Base-by-base conservation (phyloP, 2,888 invertebrate species). In the Disparrhopalites patrizii region DNA sequence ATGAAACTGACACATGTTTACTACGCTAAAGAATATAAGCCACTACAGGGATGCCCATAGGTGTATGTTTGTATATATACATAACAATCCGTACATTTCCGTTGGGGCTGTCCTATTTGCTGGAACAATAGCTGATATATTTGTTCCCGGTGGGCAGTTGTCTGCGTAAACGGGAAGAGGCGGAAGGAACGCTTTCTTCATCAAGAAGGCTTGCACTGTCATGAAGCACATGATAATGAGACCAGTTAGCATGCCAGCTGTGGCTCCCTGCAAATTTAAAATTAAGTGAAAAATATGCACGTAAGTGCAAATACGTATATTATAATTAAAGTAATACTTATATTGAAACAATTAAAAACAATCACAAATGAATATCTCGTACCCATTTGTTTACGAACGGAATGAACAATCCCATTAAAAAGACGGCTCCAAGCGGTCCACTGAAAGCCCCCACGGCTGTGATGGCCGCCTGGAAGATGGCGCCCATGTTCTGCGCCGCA, bases 321-420 rank as follows among this genome's bases (percentile, higher is more conserved):
- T n/a, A n/a, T n/a, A n/a, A n/a, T n/a, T n/a, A n/a, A n/a, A n/a
- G n/a, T n/a, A n/a, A n/a, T n/a, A n/a, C n/a, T n/a, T n/a, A n/a
- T n/a, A n/a, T n/a, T n/a, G n/a, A n/a, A n/a, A n/a, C n/a, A n/a
- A n/a, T n/a, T n/a, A n/a, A n/a, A n/a, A n/a, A n/a, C n/a, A n/a
- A n/a, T 36, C 36, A 13, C 36, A 36, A 36, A 36, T 36, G 23
- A 27, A 15, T 5, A 2, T 8, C 23, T 38, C 61, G 52, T 62
- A 74, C 74, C 20, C 50, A 54, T 54, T 68, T 68, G 31, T 74
- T 74, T 3, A 71, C 55, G 65, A 71, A 73, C 7, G 74, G 73
- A 67, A 73, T 70, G 3, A 74, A 62, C 33, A 74, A 65, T 25
- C 72, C 73, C 68, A 73, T 69, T 0, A 70, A 62, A 64, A 73